Percentiles rank a stretch among this genome's conserved stretches.
phyloP scores from a whole-genome alignment of 2,888 invertebrate genomes.

The Rosalia funebris region DNA sequence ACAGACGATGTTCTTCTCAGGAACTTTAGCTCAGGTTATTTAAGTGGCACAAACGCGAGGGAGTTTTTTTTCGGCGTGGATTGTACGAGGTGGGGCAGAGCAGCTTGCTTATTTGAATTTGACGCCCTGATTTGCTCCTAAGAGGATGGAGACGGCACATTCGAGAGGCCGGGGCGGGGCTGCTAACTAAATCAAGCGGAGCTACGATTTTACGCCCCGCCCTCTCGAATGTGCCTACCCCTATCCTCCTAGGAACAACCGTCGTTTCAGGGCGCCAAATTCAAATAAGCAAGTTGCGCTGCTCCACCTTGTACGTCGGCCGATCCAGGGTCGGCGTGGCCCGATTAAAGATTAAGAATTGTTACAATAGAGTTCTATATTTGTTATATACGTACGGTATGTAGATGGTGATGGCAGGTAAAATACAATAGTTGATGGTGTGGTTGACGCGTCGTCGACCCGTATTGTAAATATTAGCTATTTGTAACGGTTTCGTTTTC shows the following conservation, averaged over 20 bases:
- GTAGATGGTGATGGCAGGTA: slow-evolving; percentile 49
- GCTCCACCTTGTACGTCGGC: too few relatives aligned
- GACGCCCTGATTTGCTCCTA: slow-evolving; percentile 7
- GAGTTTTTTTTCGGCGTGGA: slow-evolving; percentile 24
- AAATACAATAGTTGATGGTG: slow-evolving; percentile 41
- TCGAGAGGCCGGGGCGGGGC: too few relatives aligned
- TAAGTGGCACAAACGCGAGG: slow-evolving; percentile 22
- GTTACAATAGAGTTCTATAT: slow-evolving; percentile 41
- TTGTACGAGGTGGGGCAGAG: too few relatives aligned
- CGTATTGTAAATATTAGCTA: slow-evolving; percentile 26
- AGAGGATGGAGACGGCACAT: too few relatives aligned
- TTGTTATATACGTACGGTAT: slow-evolving; percentile 40
- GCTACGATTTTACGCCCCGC: too few relatives aligned
- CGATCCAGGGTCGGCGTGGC: slow-evolving; percentile 4
- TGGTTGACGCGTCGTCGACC: slow-evolving; percentile 30
- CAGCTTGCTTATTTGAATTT: too few relatives aligned
- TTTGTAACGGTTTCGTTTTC: slow-evolving; percentile 30
- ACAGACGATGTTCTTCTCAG: slow-evolving; percentile 63
- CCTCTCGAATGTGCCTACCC: too few relatives aligned
- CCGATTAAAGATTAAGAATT: slow-evolving; percentile 34
- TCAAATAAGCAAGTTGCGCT: too few relatives aligned
- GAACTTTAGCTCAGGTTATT: slow-evolving; percentile 63
- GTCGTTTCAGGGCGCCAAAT: too few relatives aligned
- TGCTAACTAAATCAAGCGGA: too few relatives aligned
- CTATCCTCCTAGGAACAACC: too few relatives aligned